A percentile compares a stretch with the other conserved stretches of the same genome.
These are phyloP conservation scores for Betta splendens DNA, from an alignment of 2,797 vertebrate genomes.

Conservation along the genomic window DNA sequence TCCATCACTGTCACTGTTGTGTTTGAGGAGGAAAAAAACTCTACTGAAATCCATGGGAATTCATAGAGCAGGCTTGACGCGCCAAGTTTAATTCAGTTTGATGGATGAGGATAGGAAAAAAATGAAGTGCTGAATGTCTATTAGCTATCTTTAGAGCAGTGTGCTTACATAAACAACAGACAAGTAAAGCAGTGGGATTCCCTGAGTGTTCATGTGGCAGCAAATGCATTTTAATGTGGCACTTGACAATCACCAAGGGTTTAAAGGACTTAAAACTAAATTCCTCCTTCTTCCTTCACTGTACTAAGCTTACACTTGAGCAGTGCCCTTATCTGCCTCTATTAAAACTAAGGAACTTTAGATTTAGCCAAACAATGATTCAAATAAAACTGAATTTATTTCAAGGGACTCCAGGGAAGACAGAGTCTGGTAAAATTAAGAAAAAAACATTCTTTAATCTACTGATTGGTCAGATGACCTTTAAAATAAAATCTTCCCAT, in stretches of 20 bases:
- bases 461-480: not conserved
- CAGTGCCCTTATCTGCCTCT: constrained; percentile 39
- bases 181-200: constrained; percentile 63
- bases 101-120: constrained; percentile 76
- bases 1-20: constrained; percentile 77
- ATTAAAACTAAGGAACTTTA: constrained; percentile 28
- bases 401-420: constrained; percentile 8
- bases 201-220: constrained; percentile 58
- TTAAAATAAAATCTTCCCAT: constrained; percentile 20
- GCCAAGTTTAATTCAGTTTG: constrained; percentile 82
- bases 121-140: constrained; percentile 73
- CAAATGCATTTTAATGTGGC: constrained; percentile 60
- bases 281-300: constrained; percentile 58
- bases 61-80: constrained; percentile 52
- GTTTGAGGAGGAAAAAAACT: constrained; percentile 53
- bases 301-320: constrained; percentile 57
- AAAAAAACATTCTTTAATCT: constrained; percentile 3
- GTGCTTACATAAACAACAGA: constrained; percentile 71
- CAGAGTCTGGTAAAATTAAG: not conserved
- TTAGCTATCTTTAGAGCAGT: constrained; percentile 76
- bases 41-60: constrained; percentile 77
- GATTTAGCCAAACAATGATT: constrained; percentile 30
- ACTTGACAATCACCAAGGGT: constrained; percentile 45
- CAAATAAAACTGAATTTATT: constrained; percentile 15
- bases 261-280: constrained; percentile 53